These are phyloP conservation scores for Excalfactoria chinensis DNA, from an alignment of 2,113 vertebrate species.

Conservation along the genomic window DNA sequence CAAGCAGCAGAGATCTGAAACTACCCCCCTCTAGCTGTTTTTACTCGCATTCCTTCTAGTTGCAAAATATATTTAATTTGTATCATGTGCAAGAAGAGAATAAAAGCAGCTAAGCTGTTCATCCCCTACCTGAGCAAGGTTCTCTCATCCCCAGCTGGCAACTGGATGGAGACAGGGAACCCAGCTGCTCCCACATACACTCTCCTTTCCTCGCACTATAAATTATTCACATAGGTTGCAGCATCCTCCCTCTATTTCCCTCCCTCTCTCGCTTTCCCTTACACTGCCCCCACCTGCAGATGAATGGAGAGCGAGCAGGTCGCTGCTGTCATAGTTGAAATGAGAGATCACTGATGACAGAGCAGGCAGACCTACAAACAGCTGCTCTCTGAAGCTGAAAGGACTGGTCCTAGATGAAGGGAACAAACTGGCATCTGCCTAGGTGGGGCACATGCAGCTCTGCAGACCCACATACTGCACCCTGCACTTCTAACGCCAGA, in stretches of 20 bases:
- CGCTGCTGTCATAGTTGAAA: conserved; percentile 76
- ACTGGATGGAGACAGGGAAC: conserved; percentile 57
- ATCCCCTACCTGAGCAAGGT: conserved; percentile 64
- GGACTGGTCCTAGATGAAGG: neutral
- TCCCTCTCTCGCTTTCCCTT: conserved; percentile 58
- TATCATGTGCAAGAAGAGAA: neutral
- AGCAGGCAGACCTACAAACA: neutral
- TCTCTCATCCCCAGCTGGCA: conserved; percentile 64
- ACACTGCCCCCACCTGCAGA: conserved; percentile 71
- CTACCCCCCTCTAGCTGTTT: neutral
- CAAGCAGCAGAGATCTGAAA: neutral
- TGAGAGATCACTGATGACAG: conserved; percentile 6
- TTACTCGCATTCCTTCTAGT: neutral
- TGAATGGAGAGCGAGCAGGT: conserved; percentile 42
- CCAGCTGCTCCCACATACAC: conserved; percentile 46
- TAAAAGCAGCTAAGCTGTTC: conserved; percentile 47
- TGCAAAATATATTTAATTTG: conserved; percentile 55
- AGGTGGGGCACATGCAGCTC: neutral
- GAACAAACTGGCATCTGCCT: neutral
- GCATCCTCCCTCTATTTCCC: conserved; percentile 64
- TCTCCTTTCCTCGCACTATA: conserved; percentile 62
- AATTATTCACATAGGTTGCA: conserved; percentile 81
- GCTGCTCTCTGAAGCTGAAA: neutral
- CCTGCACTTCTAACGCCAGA: neutral
- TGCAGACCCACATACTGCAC: neutral